Evolutionary conservation across 2,888 invertebrate species (phyloP).

Genomic region (Alviniconcha strummeri): DNA sequence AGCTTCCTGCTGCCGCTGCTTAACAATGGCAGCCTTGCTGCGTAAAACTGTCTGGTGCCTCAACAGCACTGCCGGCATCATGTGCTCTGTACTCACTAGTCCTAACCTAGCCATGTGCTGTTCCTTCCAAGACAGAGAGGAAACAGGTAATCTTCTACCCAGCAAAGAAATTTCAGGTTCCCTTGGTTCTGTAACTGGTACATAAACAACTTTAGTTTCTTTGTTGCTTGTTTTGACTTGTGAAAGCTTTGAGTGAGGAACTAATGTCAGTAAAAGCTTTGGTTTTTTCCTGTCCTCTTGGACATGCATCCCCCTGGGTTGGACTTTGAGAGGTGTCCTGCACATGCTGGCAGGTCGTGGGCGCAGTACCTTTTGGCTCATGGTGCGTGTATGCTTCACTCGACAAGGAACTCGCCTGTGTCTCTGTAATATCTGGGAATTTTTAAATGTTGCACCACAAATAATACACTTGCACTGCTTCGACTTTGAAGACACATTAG

Average conservation of each 20-base stretch:
- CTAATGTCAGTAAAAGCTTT: too few relatives aligned
- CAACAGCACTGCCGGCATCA: not conserved
- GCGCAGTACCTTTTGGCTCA: conserved; percentile 8
- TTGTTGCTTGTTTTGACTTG: not conserved
- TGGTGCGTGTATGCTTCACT: not conserved
- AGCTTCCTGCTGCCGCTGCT: not conserved
- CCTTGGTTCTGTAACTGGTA: not conserved
- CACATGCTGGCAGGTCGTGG: not conserved
- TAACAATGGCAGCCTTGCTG: conserved; percentile 1
- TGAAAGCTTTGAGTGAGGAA: not conserved
- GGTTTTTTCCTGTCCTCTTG: too few relatives aligned
- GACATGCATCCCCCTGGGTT: too few relatives aligned
- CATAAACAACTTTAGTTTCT: not conserved
- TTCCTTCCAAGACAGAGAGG: not conserved
- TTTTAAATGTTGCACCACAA: not conserved
- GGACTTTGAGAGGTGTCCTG: not conserved
- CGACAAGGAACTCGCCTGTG: conserved; percentile 2
- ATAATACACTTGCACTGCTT: not conserved
- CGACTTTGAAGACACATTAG: not conserved
- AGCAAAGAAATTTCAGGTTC: not conserved
- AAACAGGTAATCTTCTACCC: not conserved
- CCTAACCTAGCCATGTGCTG: not conserved
- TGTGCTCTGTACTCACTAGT: not conserved
- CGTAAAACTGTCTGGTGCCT: not conserved
- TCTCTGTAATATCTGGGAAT: not conserved